phyloP scores from a whole-genome alignment of 2,113 vertebrate genomes.

The Emydura subglobosa region DNA sequence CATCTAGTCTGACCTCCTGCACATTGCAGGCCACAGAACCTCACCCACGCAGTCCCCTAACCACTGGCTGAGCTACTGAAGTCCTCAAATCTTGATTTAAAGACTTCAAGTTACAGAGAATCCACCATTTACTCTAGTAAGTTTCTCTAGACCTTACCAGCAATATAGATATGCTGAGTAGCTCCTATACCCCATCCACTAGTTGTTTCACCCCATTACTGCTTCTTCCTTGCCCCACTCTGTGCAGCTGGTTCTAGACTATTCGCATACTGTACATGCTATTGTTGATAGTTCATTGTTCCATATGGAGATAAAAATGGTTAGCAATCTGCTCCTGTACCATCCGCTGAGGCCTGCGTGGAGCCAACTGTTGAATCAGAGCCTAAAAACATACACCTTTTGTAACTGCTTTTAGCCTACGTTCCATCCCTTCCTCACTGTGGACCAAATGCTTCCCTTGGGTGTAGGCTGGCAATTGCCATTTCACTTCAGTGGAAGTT shows the following conservation, averaged over 20 bases:
- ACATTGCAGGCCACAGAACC: background rate
- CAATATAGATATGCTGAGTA: background rate
- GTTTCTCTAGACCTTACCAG: background rate
- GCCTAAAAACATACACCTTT: background rate
- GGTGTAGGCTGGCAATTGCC: background rate
- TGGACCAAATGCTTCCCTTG: background rate
- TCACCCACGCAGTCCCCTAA: background rate
- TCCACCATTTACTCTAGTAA: background rate
- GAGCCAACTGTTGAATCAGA: background rate
- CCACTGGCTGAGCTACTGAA: background rate
- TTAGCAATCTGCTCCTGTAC: slow-evolving; percentile 10
- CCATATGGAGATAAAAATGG: background rate
- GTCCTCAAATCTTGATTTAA: background rate
- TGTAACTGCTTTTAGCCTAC: background rate
- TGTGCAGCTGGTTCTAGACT: background rate
- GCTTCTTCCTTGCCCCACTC: background rate
- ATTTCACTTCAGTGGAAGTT: background rate
- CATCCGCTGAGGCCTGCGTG: background rate
- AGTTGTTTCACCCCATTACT: background rate
- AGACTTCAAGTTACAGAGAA: background rate
- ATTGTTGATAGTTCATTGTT: background rate
- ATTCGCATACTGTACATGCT: background rate
- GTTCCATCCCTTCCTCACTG: background rate
- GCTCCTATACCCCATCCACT: background rate
- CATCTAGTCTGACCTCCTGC: background rate